Evolutionary conservation across 2,888 invertebrate genomes (phyloP).

Genomic region (Hanleya hanleyi): DNA sequence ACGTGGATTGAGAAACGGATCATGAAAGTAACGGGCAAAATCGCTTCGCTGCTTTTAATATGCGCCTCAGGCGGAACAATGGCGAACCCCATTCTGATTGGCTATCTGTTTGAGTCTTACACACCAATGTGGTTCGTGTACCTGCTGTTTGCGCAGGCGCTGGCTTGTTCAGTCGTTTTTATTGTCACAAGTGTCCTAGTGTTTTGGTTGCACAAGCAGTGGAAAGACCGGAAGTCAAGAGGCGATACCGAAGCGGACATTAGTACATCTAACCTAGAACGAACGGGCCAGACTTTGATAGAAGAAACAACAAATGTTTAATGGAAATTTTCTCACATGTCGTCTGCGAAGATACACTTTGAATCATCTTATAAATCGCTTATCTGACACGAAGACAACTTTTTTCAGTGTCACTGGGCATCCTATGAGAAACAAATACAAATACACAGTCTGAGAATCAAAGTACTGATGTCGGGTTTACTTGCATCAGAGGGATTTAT

Average conservation of each 20-base stretch:
- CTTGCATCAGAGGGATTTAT: too few species aligned
- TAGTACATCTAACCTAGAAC: too few species aligned
- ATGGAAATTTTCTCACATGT: too few species aligned
- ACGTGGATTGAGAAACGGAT: constrained; percentile 72
- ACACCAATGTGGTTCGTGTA: constrained; percentile 68
- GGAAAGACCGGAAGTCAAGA: background rate
- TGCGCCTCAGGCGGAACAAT: constrained; percentile 72
- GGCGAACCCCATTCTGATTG: constrained; percentile 67
- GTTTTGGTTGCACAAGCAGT: background rate
- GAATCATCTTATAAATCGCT: too few species aligned
- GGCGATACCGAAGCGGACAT: background rate
- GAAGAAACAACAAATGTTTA: too few species aligned
- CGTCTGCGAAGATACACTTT: too few species aligned
- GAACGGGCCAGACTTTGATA: too few species aligned
- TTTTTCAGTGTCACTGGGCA: too few species aligned
- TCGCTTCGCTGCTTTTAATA: constrained; percentile 69
- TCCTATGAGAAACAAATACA: too few species aligned
- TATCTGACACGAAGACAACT: too few species aligned
- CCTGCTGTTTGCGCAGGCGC: constrained; percentile 50
- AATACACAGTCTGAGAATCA: too few species aligned
- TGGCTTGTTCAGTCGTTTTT: constrained; percentile 52
- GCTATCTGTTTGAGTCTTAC: constrained; percentile 62
- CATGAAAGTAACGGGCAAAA: constrained; percentile 70
- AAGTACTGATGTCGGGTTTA: too few species aligned
- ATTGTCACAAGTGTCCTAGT: background rate